Conservation (phyloP, 2,113 vertebrate species). For the Otus sunia region DNA sequence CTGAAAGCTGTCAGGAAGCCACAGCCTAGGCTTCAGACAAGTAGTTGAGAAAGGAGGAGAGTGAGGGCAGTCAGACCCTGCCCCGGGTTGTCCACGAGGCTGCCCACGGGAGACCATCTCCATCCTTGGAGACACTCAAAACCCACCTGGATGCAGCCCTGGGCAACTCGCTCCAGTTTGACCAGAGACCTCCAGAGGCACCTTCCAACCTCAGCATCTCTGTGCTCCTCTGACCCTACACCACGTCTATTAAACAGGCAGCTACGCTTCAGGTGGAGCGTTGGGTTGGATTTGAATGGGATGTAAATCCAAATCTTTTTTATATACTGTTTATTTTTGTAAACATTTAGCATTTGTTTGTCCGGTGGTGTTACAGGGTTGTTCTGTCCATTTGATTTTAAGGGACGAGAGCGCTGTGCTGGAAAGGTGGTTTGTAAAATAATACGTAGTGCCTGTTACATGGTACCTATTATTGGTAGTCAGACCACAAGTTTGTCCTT, state of each 20-base stretch:
- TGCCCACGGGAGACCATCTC: not conserved
- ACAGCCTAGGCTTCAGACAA: not conserved
- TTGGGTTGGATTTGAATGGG: accelerated
- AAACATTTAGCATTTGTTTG: not conserved
- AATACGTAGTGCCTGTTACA: accelerated
- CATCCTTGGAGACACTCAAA: not conserved
- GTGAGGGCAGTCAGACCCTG: not conserved
- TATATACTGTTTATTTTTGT: not conserved
- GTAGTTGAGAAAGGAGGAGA: not conserved
- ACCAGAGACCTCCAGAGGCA: not conserved
- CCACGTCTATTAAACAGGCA: no score
- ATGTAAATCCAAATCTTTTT: not conserved
- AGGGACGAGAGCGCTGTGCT: not conserved
- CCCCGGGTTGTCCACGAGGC: not conserved
- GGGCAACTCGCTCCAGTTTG: not conserved
- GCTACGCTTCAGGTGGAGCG: accelerated
- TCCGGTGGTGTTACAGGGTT: accelerated
- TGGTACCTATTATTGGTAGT: accelerated
- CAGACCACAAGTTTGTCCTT: slow-evolving; percentile 20
- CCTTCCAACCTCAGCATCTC: not conserved
- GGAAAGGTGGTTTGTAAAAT: not conserved
- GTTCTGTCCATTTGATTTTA: not conserved
- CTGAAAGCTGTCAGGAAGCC: not conserved
- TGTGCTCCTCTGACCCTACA: not conserved
- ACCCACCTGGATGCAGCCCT: not conserved